Conservation (phyloP, 1,140 invertebrate species). For the Drosophila saltans region DNA sequence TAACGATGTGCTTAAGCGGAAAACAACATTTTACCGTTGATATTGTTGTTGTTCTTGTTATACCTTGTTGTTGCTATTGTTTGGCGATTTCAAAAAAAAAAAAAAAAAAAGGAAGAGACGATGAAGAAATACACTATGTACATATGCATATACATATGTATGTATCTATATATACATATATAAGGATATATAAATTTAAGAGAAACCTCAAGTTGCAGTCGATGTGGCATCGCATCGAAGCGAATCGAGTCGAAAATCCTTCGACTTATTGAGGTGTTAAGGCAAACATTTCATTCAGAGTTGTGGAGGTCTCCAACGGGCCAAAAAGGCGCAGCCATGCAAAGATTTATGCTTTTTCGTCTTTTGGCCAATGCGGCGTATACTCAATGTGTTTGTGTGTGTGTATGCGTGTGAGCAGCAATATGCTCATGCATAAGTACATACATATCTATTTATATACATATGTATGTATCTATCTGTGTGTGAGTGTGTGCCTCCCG, state of each 20-base stretch:
- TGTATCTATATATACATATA: slow-evolving; percentile 27
- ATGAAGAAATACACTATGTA: not conserved
- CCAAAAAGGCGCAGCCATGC: not conserved
- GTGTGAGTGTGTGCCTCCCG: too few relatives aligned
- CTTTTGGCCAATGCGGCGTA: slow-evolving; percentile 38
- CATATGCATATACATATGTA: not conserved
- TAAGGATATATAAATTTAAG: slow-evolving; percentile 42
- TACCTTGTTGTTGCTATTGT: slow-evolving; percentile 31
- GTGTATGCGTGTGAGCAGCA: not conserved
- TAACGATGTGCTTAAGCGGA: slow-evolving; percentile 77
- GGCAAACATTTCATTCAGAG: slow-evolving; percentile 43
- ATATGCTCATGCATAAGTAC: not conserved
- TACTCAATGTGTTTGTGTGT: slow-evolving; percentile 13
- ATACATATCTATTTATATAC: too few relatives aligned
- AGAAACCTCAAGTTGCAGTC: slow-evolving; percentile 20
- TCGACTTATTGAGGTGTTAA: slow-evolving; percentile 68
- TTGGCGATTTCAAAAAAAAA: slow-evolving; percentile 38
- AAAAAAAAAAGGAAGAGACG: not conserved
- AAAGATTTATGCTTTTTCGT: slow-evolving; percentile 13
- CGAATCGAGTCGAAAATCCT: slow-evolving; percentile 24
- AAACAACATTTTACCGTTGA: slow-evolving; percentile 68
- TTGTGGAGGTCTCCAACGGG: not conserved
- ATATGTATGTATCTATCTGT: too few relatives aligned
- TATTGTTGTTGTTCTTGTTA: slow-evolving; percentile 14
- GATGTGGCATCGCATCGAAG: slow-evolving; percentile 8